Percentiles rank a stretch among this genome's conserved stretches.
phyloP scores from a whole-genome alignment of 2,888 invertebrate species.

The Agrochola lychnidis region DNA sequence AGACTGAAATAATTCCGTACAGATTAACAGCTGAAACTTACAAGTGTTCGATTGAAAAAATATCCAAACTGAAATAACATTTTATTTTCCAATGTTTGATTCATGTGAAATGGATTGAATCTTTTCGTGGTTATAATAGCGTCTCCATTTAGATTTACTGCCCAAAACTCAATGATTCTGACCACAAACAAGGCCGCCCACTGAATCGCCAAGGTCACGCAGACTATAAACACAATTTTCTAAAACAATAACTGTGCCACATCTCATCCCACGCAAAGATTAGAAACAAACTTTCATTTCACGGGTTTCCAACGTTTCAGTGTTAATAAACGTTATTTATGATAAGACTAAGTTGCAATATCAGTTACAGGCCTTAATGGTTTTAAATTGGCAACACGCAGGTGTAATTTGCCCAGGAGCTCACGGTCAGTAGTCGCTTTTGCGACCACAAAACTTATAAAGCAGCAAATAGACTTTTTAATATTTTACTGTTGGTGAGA shows the following conservation, averaged over 20 bases:
- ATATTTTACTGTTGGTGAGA: not conserved
- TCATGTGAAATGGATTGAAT: not conserved
- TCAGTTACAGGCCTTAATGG: conserved; percentile 31
- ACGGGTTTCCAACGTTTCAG: conserved; percentile 17
- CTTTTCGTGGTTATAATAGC: not conserved
- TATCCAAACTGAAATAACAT: not conserved
- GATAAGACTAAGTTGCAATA: conserved; percentile 6
- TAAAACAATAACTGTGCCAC: conserved; percentile 50
- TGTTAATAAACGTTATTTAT: conserved; percentile 31
- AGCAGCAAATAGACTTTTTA: not conserved
- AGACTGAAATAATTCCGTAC: not conserved
- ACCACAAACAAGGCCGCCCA: conserved; percentile 33
- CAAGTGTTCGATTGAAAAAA: not conserved
- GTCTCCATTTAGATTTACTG: conserved; percentile 20
- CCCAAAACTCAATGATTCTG: not conserved
- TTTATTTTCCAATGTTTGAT: not conserved
- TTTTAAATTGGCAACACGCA: conserved; percentile 3
- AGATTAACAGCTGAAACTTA: not conserved
- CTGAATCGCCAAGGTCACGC: conserved; percentile 18
- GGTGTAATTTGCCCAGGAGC: not conserved
- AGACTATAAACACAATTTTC: conserved; percentile 40
- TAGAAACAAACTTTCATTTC: conserved; percentile 26
- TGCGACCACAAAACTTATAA: not conserved
- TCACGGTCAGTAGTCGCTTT: not conserved
- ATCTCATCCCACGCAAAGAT: conserved; percentile 25